These are phyloP conservation scores for Neosilurus hyrtlii DNA, from an alignment of 2,797 vertebrate genomes.

Conservation along the genomic window DNA sequence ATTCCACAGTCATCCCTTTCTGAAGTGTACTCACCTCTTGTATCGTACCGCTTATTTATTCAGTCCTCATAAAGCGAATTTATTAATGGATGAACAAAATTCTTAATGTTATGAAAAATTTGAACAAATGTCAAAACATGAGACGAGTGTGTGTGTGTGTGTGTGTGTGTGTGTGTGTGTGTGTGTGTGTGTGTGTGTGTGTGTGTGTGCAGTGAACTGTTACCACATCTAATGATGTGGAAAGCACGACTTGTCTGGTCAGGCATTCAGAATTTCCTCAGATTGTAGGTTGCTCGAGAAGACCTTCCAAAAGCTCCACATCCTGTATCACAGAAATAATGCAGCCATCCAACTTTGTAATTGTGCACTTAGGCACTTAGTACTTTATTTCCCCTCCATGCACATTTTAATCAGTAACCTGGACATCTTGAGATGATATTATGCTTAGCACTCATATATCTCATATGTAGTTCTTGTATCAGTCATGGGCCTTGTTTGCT, in stretches of 20 bases:
- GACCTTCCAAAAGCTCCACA: not conserved
- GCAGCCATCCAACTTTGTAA: slow-evolving; percentile 60
- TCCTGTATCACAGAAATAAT: slow-evolving; percentile 54
- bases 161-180: slow-evolving; percentile 2
- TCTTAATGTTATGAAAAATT: slow-evolving; percentile 55
- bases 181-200: slow-evolving; percentile 57
- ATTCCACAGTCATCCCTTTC: not conserved
- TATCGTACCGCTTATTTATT: slow-evolving; percentile 36
- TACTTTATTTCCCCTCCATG: slow-evolving; percentile 49
- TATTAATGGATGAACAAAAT: slow-evolving; percentile 57
- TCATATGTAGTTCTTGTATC: not conserved
- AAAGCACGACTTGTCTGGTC: slow-evolving; percentile 52
- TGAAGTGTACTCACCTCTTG: not conserved
- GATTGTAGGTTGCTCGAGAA: not conserved
- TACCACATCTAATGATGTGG: slow-evolving; percentile 64
- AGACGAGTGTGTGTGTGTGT: not conserved
- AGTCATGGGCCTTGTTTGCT: not conserved
- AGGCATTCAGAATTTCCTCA: slow-evolving; percentile 45
- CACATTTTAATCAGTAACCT: not conserved
- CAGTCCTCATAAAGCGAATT: slow-evolving; percentile 56
- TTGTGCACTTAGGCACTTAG: slow-evolving; percentile 63
- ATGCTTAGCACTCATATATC: not conserved
- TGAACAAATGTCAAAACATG: slow-evolving; percentile 59
- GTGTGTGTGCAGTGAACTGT: slow-evolving; percentile 65
- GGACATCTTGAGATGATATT: not conserved